Base-by-base conservation (phyloP, 2,113 vertebrate genomes). In the Scophthalmus maximus region DNA sequence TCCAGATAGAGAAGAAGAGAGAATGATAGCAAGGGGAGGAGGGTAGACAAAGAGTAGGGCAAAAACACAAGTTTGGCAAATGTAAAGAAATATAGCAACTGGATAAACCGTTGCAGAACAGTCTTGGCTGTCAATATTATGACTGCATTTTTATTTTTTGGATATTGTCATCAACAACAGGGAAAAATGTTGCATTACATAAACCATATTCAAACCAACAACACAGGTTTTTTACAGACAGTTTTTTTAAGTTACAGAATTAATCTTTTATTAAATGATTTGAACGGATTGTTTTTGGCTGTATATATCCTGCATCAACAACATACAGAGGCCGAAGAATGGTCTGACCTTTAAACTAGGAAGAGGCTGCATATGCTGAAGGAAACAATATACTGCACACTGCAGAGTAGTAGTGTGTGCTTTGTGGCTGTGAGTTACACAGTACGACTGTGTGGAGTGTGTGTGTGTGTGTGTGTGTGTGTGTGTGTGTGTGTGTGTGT, bases 341-440 rank as follows among this genome's bases (percentile, higher is more conserved):
- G 34, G n/a, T 26, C 38, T 52, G 64, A 74, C 49, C 67, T 82
- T 80, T 82, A 64, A 58, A 68, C 32, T 8, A 51, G 27, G 8
- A 40, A 59, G 51, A 47, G 36, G 25, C 9, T 44, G 2, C 11
- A 44, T 27, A 23, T 30, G 8, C 11, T 52, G 18, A 66, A 15
- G 32, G 27, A 64, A 60, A 70, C 18, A 49, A 30, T 51, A 46
- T 8, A 46, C 52, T 42, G 22, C 10, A 77, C n/a, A 49, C 6
- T 82, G 26, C 26, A 64, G 29, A 17, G 51, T 25, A 23, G 52
- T 18, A 26, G 8, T 20, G 42, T 58, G 20, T 64, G 73, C 36
- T 55, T 17, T 29, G 8, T 34, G 51, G 23, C 14, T 58, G 47
- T 52, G 46, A 70, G 49, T 29, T 20, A 27, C 17, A 64, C 8